Percentiles rank a stretch among this genome's conserved stretches.
These are phyloP conservation scores for Sphyrna mokarran DNA, from an alignment of 2,113 vertebrate species.

Conservation along the genomic window DNA sequence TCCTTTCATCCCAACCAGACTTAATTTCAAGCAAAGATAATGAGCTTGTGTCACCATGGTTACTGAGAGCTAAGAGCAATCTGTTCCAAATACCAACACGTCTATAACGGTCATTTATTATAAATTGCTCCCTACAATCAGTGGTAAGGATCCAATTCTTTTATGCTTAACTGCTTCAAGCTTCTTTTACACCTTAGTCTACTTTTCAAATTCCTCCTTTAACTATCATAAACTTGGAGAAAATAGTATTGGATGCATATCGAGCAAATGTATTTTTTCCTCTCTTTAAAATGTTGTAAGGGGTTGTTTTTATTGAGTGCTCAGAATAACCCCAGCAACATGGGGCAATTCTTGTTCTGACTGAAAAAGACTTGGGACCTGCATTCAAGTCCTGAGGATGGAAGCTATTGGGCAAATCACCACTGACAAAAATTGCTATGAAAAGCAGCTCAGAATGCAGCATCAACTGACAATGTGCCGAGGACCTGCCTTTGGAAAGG, in stretches of 20 bases:
- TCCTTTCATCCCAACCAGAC: neutral
- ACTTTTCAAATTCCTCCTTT: neutral
- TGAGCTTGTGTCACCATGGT: neutral
- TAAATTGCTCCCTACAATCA: neutral
- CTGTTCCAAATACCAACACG: neutral
- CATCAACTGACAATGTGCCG: no score
- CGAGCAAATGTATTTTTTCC: neutral
- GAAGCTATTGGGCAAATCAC: no score
- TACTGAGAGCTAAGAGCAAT: neutral
- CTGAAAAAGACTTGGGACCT: no score
- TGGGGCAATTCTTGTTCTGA: no score
- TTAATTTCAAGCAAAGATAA: slow-evolving; percentile 29
- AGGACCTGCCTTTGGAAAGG: no score
- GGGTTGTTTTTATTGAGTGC: no score
- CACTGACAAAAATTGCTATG: no score
- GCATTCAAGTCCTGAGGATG: no score
- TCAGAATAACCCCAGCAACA: no score
- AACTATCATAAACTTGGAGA: neutral
- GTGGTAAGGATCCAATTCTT: neutral
- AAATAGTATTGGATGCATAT: neutral
- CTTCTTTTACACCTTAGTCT: no score
- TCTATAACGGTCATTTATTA: neutral
- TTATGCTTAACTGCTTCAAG: neutral
- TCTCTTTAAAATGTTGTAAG: neutral
- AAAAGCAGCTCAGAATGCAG: no score